Conservation (phyloP, 2,797 vertebrate genomes). For the Momotus momota region DNA sequence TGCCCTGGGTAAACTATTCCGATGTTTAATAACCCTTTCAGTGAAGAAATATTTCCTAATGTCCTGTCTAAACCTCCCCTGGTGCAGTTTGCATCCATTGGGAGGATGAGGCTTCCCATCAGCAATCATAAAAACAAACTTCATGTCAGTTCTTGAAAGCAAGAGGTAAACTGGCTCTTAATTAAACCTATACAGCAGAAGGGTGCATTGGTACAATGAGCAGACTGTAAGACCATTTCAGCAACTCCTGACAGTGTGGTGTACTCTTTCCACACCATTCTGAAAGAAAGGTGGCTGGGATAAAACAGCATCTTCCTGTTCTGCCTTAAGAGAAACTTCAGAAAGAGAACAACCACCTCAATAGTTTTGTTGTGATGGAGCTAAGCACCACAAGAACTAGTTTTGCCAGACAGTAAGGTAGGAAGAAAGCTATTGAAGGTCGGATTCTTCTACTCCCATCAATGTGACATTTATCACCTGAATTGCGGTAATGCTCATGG, state of each 20-base stretch:
- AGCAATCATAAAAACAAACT: background rate
- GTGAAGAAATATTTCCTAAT: too few species aligned
- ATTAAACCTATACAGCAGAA: background rate
- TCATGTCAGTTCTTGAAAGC: background rate
- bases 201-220: background rate
- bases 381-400: background rate
- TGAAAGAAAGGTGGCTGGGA: too few species aligned
- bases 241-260: accelerated
- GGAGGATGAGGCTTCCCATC: background rate
- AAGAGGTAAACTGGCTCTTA: background rate
- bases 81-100: too few species aligned
- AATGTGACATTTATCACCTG: background rate
- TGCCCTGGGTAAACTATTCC: too few species aligned
- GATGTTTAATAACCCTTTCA: too few species aligned
- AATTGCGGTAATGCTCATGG: accelerated
- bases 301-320: too few species aligned
- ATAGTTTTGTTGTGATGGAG: background rate
- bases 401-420: background rate
- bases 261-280: background rate
- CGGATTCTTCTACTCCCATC: background rate
- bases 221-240: background rate
- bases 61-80: too few species aligned
- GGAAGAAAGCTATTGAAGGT: background rate
- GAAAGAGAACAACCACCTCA: background rate
- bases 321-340: background rate